Conservation (phyloP, 2,113 vertebrate genomes). For the Centropristis striata region DNA sequence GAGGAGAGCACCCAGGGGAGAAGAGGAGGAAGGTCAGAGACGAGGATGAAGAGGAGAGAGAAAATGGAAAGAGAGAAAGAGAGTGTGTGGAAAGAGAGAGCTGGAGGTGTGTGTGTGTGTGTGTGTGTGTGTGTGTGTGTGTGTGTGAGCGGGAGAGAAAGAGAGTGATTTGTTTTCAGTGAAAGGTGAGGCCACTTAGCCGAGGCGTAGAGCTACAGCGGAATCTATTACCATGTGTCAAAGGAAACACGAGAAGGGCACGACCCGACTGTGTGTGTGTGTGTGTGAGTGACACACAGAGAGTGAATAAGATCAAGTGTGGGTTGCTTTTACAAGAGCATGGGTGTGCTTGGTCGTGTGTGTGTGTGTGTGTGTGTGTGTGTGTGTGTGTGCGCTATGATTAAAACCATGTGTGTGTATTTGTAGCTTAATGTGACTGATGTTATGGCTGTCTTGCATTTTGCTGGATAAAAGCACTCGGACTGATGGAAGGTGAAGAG, state of each 20-base stretch:
- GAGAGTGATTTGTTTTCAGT: conserved; percentile 99
- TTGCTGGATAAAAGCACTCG: conserved; percentile 59
- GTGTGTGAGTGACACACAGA: conserved; percentile 28
- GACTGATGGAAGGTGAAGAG: conserved; percentile 51
- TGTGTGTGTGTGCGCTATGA: neutral
- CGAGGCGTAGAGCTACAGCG: conserved; percentile 90
- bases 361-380: conserved; percentile 1
- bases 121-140: conserved; percentile 35
- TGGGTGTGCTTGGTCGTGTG: conserved; percentile 25
- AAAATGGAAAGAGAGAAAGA: conserved; percentile 40
- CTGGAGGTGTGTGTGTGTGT: conserved; percentile 33
- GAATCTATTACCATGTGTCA: conserved; percentile 99
- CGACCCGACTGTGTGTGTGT: conserved; percentile 80
- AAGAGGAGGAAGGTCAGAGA: conserved; percentile 58
- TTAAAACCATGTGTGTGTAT: neutral
- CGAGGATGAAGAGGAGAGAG: conserved; percentile 55
- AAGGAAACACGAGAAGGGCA: conserved; percentile 95
- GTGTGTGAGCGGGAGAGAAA: conserved; percentile 31
- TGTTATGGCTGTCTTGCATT: conserved; percentile 42
- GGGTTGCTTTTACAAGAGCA: conserved; percentile 10
- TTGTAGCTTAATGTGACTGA: conserved; percentile 37
- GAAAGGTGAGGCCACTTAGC: conserved; percentile 98
- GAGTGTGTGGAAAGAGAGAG: conserved; percentile 61
- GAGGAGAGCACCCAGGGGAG: conserved; percentile 74
- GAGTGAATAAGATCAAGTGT: conserved; percentile 33